Percentiles rank a stretch among this genome's conserved stretches.
Evolutionary conservation across 2,888 invertebrate genomes (phyloP).

Genomic region (Frankliniella intonsa): DNA sequence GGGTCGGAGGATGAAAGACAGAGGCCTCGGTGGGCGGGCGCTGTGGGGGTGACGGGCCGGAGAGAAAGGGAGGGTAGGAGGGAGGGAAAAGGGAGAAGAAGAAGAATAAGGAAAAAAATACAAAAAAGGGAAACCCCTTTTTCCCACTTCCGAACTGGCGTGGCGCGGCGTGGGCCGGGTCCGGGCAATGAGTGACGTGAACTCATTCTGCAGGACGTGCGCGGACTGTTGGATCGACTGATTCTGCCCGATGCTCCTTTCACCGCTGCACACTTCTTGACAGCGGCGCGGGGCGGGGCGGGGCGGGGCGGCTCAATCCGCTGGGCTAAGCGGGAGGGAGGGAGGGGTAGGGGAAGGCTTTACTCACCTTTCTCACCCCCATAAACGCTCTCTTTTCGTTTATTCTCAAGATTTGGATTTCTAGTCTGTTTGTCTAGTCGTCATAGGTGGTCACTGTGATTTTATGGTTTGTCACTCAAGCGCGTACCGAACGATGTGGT

Average conservation of each 20-base stretch:
- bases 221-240: constrained; percentile 10
- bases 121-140: neutral
- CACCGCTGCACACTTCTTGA: neutral
- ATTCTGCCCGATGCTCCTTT: neutral
- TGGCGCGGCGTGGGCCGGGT: neutral
- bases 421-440: too few relatives aligned
- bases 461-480: too few relatives aligned
- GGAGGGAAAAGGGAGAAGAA: neutral
- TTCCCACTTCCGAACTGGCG: neutral
- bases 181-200: constrained; percentile 14
- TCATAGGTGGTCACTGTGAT: too few relatives aligned
- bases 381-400: too few relatives aligned
- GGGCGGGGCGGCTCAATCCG: neutral
- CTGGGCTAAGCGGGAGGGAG: too few relatives aligned
- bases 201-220: constrained; percentile 10
- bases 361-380: too few relatives aligned
- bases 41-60: neutral
- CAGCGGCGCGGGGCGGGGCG: neutral
- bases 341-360: too few relatives aligned
- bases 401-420: too few relatives aligned
- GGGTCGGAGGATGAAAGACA: neutral
- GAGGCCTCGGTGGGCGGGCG: neutral
- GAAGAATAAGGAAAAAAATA: neutral
- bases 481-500: too few relatives aligned
- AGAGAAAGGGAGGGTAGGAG: neutral